Percentiles rank a stretch among this genome's conserved stretches.
These are phyloP conservation scores for Cremastinae sp. DNA, from an alignment of 2,888 invertebrate genomes.

Conservation along the genomic window DNA sequence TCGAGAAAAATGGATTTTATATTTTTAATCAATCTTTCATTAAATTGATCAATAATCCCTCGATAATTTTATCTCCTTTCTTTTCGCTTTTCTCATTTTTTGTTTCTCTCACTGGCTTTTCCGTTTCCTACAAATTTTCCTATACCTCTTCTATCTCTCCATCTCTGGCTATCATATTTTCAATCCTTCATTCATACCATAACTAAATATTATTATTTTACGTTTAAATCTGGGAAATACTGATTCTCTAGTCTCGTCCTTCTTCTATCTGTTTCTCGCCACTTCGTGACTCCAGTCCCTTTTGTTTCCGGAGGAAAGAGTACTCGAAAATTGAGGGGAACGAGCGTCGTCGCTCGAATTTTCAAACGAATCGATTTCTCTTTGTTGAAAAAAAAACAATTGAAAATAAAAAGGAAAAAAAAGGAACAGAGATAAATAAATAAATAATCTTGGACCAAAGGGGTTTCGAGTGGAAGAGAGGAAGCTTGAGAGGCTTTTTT, in stretches of 20 bases:
- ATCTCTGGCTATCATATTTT: constrained; percentile 2
- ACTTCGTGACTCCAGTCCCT: constrained; percentile 32
- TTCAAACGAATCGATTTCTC: neutral
- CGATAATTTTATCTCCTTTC: constrained; percentile 16
- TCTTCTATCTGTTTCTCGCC: constrained; percentile 30
- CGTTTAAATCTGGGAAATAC: constrained; percentile 71
- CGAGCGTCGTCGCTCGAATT: too few species aligned
- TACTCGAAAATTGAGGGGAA: too few species aligned
- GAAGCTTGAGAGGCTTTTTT: constrained; percentile 56
- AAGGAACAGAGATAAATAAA: constrained; percentile 21
- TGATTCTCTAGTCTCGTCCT: constrained; percentile 66
- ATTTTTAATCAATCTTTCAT: neutral
- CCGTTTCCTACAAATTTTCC: neutral
- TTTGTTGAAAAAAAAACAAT: constrained; percentile 27
- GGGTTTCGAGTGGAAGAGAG: constrained; percentile 26
- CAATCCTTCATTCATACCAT: neutral
- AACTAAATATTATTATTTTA: constrained; percentile 61
- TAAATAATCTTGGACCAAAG: constrained; percentile 14
- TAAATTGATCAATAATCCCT: too few species aligned
- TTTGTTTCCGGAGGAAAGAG: constrained; percentile 39
- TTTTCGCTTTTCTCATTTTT: constrained; percentile 34
- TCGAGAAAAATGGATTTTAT: neutral
- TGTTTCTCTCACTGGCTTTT: constrained; percentile 53
- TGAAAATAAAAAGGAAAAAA: constrained; percentile 10
- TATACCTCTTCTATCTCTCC: neutral